phyloP scores from a whole-genome alignment of 2,888 invertebrate species.

The Tiliacea citrago region DNA sequence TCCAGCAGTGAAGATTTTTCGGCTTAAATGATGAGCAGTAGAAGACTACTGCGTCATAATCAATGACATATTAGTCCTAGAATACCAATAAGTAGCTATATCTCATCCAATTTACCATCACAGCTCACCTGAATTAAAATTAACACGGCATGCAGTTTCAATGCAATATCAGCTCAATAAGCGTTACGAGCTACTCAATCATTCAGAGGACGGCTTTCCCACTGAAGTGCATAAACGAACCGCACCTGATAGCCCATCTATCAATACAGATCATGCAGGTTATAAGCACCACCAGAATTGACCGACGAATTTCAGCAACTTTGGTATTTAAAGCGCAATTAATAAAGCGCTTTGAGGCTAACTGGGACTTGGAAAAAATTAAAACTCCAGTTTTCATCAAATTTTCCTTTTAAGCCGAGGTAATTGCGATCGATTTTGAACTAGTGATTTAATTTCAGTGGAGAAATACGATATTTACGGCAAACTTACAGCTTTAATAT shows the following conservation, averaged over 20 bases:
- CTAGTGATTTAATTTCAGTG: background rate
- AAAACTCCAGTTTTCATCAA: slow-evolving; percentile 26
- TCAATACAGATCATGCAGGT: slow-evolving; percentile 32
- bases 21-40: background rate
- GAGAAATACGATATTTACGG: slow-evolving; percentile 5
- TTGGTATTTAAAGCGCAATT: slow-evolving; percentile 42
- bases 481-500: slow-evolving; percentile 1
- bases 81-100: background rate
- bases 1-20: too few relatives aligned
- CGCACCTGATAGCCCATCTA: slow-evolving; percentile 29
- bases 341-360: slow-evolving; percentile 43
- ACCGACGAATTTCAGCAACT: slow-evolving; percentile 25
- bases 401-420: slow-evolving; percentile 13
- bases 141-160: slow-evolving; percentile 35
- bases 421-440: slow-evolving; percentile 25
- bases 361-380: slow-evolving; percentile 6
- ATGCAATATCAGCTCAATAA: slow-evolving; percentile 42
- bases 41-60: background rate
- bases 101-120: slow-evolving; percentile 1
- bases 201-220: slow-evolving; percentile 34
- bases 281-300: slow-evolving; percentile 31
- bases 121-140: slow-evolving; percentile 35
- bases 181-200: slow-evolving; percentile 53
- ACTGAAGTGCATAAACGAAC: slow-evolving; percentile 49
- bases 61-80: background rate